Percentiles rank a stretch among this genome's conserved stretches.
Conservation (phyloP, 2,113 vertebrate species). For the Anarhynchus alexandrinus region DNA sequence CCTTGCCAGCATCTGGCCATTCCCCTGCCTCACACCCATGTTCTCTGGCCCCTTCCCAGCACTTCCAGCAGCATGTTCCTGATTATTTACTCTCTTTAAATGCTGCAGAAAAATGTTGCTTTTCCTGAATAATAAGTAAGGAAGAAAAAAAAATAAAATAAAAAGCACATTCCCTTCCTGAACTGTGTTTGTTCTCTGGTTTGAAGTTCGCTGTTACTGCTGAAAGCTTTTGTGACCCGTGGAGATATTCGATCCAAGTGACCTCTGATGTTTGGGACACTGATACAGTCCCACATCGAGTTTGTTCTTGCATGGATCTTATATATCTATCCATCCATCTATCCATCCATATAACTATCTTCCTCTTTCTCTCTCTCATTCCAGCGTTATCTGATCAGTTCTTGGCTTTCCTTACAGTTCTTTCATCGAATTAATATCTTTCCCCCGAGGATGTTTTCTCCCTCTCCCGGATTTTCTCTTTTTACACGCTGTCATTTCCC, state of each 20-base stretch:
- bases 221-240: neutral
- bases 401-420: slow-evolving; percentile 5
- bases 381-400: slow-evolving; percentile 6
- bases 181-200: neutral
- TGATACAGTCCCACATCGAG: neutral
- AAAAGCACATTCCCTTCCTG: neutral
- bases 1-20: neutral
- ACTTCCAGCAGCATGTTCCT: slow-evolving; percentile 2
- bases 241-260: neutral
- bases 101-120: slow-evolving; percentile 19
- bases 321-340: neutral
- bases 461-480: neutral
- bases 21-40: neutral
- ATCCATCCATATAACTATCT: neutral
- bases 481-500: slow-evolving; percentile 1
- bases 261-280: neutral
- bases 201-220: neutral
- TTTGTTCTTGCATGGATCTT: neutral
- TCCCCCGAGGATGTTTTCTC: neutral
- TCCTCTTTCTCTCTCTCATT: neutral
- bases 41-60: slow-evolving; percentile 8
- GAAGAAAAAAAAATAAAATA: neutral
- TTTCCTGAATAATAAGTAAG: slow-evolving; percentile 24
- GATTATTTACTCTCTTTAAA: slow-evolving; percentile 14
- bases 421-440: neutral